Evolutionary conservation across 2,797 vertebrate species (phyloP), one percentile per base, ranked within the genome.

Genomic region (Hyperoplus immaculatus): DNA sequence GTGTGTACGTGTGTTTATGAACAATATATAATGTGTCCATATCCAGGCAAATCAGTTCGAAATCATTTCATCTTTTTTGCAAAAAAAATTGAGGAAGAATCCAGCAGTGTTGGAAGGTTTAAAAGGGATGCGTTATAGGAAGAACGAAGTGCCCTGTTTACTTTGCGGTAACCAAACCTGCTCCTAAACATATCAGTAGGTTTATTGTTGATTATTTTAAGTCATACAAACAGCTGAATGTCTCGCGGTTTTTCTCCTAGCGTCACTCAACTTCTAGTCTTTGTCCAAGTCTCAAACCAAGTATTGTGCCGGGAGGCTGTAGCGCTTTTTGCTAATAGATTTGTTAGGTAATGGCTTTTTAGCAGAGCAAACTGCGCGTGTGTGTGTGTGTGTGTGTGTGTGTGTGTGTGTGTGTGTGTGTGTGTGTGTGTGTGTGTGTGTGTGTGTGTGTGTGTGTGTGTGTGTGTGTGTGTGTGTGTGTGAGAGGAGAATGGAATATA

Each of bases 251-350:
- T 29, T 5, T 70, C 56, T 72, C 66, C 41, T 4, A 81, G 68
- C 84, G 72, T 87, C 79, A 59, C 79, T 84, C 77, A 57, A 88
- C 79, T 84, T 87, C 80, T 81, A n/a, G 49, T 63, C 81, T 75
- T 16, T 29, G 84, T 89, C 89, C 87, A 29, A 55, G 29, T 77
- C 63, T 95, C 83, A 90, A 96, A 95, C 94, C 82, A 93, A 94
- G 93, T 94, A 94, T 96, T 95, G 94, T 93, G 94, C 95, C 95
- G 94, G 94, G 89, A 94, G 90, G 78, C 89, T 87, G 85, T 89
- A 90, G 83, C 39, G 80, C 83, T 90, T 87, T 80, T 65, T 29
- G 88, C 87, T 93, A 87, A 91, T 89, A 86, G 82, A 70, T 84
- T 75, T 29, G 87, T 84, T 89, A 90, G 92, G 92, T 92, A 92